phyloP scores from a whole-genome alignment of 2,888 invertebrate genomes.

The Conomelus anceps region DNA sequence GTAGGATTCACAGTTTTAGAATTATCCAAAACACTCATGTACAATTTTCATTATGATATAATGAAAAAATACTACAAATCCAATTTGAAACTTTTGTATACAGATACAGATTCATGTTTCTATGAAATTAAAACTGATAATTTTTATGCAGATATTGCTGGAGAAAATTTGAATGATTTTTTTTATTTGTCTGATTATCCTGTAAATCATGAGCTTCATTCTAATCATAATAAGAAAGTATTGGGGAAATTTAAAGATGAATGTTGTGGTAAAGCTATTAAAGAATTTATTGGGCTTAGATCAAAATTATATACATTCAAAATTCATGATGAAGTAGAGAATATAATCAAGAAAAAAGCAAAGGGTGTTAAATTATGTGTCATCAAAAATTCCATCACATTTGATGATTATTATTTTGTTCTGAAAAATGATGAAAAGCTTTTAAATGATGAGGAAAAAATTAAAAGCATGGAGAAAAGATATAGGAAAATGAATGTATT shows the following conservation, averaged over 20 bases:
- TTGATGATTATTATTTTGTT: background rate
- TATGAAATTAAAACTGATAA: conserved; percentile 38
- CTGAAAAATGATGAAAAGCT: background rate
- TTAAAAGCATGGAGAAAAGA: background rate
- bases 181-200: conserved; percentile 36
- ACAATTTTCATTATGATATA: conserved; percentile 30
- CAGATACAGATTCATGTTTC: conserved; percentile 37
- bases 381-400: background rate
- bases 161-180: background rate
- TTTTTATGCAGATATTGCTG: conserved; percentile 38
- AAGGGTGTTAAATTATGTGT: conserved; percentile 20
- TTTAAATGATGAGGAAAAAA: background rate
- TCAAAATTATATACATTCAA: conserved; percentile 24
- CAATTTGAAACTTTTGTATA: conserved; percentile 35
- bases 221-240: conserved; percentile 32
- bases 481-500: background rate
- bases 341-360: background rate
- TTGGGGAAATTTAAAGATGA: conserved; percentile 39
- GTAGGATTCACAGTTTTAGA: conserved; percentile 37
- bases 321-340: background rate
- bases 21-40: conserved; percentile 38
- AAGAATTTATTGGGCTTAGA: conserved; percentile 35
- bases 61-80: conserved; percentile 20
- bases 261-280: conserved; percentile 33
- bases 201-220: conserved; percentile 6